Evolutionary conservation across 2,113 vertebrate species (phyloP).

Genomic region (Hyperopisus bebe): DNA sequence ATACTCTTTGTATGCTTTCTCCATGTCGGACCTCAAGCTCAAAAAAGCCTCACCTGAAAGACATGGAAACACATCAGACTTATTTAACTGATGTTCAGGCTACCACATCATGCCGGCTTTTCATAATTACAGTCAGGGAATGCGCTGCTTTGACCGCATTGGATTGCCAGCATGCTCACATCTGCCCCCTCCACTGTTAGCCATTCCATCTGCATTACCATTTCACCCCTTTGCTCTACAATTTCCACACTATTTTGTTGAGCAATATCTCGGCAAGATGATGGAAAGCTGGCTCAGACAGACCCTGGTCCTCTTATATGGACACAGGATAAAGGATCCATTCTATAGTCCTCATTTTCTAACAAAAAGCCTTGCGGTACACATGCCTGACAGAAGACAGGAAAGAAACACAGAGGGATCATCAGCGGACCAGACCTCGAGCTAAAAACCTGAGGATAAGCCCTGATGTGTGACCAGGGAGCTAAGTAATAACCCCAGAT

Average conservation of each 20-base stretch:
- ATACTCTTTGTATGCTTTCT: slow-evolving; percentile 78
- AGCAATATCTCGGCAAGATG: neutral
- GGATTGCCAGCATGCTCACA: neutral
- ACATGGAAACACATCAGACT: neutral
- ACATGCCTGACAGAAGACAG: neutral
- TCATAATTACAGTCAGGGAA: neutral
- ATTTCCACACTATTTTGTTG: neutral
- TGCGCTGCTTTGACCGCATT: neutral
- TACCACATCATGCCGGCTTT: neutral
- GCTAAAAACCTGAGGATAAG: neutral
- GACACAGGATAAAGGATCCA: neutral
- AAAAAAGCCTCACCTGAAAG: slow-evolving; percentile 76
- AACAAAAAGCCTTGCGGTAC: neutral
- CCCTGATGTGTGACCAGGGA: neutral
- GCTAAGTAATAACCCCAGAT: neutral
- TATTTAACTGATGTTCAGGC: neutral
- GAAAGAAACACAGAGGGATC: neutral
- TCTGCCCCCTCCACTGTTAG: neutral
- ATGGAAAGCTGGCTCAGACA: neutral
- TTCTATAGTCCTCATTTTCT: neutral
- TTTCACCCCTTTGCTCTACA: neutral
- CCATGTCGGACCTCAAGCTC: slow-evolving; percentile 74
- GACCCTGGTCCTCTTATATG: neutral
- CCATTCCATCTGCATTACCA: neutral
- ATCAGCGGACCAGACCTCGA: neutral